Evolutionary conservation across 2,888 invertebrate species (phyloP).

Genomic region (Andrena chrysosceles): DNA sequence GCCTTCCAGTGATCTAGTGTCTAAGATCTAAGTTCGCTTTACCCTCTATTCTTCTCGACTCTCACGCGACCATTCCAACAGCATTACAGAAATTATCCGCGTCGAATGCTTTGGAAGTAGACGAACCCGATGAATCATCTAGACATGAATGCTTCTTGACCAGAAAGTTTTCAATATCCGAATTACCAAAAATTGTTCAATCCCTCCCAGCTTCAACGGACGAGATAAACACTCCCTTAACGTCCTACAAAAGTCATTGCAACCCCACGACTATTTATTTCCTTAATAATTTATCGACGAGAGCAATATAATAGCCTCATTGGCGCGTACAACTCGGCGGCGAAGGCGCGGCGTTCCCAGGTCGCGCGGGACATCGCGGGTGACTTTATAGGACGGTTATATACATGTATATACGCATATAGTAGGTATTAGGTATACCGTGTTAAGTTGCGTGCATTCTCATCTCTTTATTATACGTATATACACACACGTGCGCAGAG

Average conservation of each 20-base stretch:
- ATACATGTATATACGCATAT: constrained; percentile 59
- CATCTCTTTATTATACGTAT: constrained; percentile 56
- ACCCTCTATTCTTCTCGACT: too few species aligned
- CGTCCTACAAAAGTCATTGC: background rate
- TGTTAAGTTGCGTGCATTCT: constrained; percentile 57
- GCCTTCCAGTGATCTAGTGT: constrained; percentile 51
- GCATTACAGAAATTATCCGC: too few species aligned
- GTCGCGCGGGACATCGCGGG: constrained; percentile 48
- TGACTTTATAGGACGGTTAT: constrained; percentile 47
- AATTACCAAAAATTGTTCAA: background rate
- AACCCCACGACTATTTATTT: background rate
- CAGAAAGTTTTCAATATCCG: background rate
- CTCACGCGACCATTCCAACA: too few species aligned
- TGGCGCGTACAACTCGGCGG: constrained; percentile 51
- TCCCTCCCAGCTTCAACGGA: background rate
- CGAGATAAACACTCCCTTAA: background rate
- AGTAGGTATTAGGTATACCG: constrained; percentile 49
- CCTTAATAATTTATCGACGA: constrained; percentile 45
- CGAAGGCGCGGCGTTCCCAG: constrained; percentile 42
- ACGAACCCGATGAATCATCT: too few species aligned
- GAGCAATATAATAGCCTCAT: constrained; percentile 56
- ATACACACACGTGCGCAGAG: constrained; percentile 16
- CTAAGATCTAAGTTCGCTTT: background rate
- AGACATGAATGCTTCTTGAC: background rate
- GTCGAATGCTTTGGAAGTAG: too few species aligned